phyloP scores from a whole-genome alignment of 92 coral and sea anemone species.

The Heteractis magnifica region DNA sequence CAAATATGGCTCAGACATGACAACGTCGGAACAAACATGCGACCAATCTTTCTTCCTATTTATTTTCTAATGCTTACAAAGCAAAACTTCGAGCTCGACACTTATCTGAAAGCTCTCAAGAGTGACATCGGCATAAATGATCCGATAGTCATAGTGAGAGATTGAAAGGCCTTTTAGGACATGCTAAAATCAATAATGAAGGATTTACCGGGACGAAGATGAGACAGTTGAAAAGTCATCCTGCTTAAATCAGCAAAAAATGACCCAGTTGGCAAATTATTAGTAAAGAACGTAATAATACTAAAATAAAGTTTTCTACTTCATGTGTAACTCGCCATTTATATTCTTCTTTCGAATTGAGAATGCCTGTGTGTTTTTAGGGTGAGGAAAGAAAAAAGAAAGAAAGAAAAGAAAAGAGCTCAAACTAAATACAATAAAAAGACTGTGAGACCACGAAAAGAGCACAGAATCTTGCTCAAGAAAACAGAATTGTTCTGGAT shows the following conservation, averaged over 20 bases:
- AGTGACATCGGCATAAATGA: conserved; percentile 25
- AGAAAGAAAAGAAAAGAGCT: too few species aligned
- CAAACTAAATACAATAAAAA: too few species aligned
- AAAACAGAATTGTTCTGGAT: too few species aligned
- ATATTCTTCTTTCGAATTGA: too few species aligned
- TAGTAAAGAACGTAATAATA: not conserved
- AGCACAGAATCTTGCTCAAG: too few species aligned
- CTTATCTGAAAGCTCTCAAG: conserved; percentile 16
- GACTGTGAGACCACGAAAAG: too few species aligned
- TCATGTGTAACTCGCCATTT: too few species aligned
- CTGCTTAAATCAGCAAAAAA: not conserved
- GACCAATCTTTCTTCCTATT: conserved; percentile 25
- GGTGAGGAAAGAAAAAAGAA: too few species aligned
- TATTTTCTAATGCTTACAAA: conserved; percentile 37
- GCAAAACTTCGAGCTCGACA: conserved; percentile 29
- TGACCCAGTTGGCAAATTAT: not conserved
- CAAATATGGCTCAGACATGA: conserved; percentile 25
- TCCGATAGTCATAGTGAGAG: conserved; percentile 8
- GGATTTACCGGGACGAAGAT: not conserved
- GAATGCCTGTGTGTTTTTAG: too few species aligned
- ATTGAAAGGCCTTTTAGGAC: conserved; percentile 14
- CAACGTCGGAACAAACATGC: conserved; percentile 34
- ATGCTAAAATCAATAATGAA: conserved; percentile 12
- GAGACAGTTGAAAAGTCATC: not conserved
- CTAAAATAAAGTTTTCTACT: not conserved